Percentiles rank a stretch among this genome's conserved stretches.
Evolutionary conservation across 2,797 vertebrate species (phyloP).

Genomic region (Sebastes kiyomatsui): DNA sequence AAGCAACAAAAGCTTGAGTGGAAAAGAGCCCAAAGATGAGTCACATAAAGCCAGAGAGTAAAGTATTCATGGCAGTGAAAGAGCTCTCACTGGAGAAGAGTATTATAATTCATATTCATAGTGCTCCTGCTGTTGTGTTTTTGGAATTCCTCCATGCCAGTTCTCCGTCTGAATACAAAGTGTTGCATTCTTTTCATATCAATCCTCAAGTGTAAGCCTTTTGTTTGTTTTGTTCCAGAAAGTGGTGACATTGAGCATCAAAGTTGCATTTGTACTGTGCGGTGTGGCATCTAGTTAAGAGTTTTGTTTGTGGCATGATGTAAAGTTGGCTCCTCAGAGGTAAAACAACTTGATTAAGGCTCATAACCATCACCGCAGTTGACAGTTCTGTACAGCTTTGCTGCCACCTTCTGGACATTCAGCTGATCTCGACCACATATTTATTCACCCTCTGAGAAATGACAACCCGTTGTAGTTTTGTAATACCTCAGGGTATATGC

Average conservation of each 20-base stretch:
- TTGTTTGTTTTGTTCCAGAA: conserved; percentile 45
- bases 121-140: conserved; percentile 33
- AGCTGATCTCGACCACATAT: background rate
- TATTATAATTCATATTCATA: conserved; percentile 25
- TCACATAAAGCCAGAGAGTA: conserved; percentile 69
- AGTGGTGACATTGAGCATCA: conserved; percentile 13
- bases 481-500: background rate
- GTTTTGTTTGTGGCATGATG: conserved; percentile 25
- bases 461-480: background rate
- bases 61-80: conserved; percentile 42
- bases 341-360: background rate
- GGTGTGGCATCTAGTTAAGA: background rate
- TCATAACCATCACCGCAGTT: background rate
- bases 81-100: conserved; percentile 33
- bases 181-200: conserved; percentile 33
- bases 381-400: conserved; percentile 20
- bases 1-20: conserved; percentile 75
- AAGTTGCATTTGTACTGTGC: background rate
- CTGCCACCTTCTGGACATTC: conserved; percentile 65
- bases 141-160: conserved; percentile 21
- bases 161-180: conserved; percentile 32
- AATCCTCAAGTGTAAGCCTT: conserved; percentile 11
- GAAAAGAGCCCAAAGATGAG: conserved; percentile 77
- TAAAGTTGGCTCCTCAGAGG: background rate
- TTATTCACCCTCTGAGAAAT: background rate